phyloP scores from a whole-genome alignment of 1,140 invertebrate species.

The Muscidifurax raptorellus region DNA sequence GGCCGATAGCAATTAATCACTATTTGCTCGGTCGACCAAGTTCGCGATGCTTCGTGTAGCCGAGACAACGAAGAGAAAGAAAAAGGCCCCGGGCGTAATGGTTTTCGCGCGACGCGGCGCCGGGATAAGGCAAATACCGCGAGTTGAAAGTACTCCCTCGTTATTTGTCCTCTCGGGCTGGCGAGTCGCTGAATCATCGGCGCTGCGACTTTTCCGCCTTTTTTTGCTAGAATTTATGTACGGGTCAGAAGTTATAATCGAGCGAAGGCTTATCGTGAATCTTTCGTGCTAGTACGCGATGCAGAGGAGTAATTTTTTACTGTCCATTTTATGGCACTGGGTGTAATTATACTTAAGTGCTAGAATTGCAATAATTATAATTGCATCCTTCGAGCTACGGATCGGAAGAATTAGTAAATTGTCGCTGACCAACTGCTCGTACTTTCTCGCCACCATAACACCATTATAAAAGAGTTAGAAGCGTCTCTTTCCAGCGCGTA shows the following conservation, averaged over 20 bases:
- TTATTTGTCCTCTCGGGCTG: background rate
- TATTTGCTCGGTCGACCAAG: constrained; percentile 25
- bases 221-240: background rate
- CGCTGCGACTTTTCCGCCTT: background rate
- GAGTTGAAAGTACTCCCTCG: background rate
- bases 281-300: background rate
- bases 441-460: too few species aligned
- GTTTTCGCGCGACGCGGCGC: constrained; percentile 54
- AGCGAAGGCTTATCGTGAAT: background rate
- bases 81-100: constrained; percentile 34
- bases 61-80: background rate
- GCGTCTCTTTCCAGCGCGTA: too few species aligned
- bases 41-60: background rate
- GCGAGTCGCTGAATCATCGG: constrained; percentile 14
- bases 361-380: too few species aligned
- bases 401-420: too few species aligned
- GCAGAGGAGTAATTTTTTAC: too few species aligned
- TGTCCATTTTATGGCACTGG: too few species aligned
- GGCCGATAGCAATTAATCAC: constrained; percentile 26
- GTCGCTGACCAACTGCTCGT: too few species aligned
- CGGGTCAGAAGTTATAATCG: background rate
- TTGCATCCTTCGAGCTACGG: too few species aligned
- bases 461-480: background rate
- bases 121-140: constrained; percentile 52
- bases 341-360: too few species aligned